Base-by-base conservation (phyloP, 2,888 invertebrate species). In the Diplazon laetatorius region DNA sequence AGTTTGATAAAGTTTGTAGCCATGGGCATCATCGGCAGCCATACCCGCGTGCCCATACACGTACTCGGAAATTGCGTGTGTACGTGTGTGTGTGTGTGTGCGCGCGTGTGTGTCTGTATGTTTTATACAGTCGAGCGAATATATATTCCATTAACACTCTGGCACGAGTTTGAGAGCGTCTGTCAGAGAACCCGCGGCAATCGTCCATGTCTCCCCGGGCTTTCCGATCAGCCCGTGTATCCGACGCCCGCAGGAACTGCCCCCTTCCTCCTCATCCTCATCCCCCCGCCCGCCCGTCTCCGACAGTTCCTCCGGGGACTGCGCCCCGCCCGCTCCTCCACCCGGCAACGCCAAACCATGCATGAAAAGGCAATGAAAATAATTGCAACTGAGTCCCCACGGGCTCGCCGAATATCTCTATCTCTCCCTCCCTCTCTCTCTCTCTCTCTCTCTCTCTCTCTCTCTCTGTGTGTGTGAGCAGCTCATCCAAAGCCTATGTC, bases 331-430 rank as follows among this genome's bases (percentile, higher is more conserved):
- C n/a, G 25, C 66, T 60, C 30, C 70, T 57, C 57, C 50, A 16
- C 44, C 14, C 73, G 35, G 62, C 71, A 63, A 57, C 68, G 62
- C 68, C 75, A 69, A 79, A 79, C 78, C 75, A 79, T 69, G 75
- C 78, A 79, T 75, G 75, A 79, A 79, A 79, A 79, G 75, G 75
- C 78, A 79, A 79, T 79, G 78, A 79, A 79, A 79, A 75, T 79
- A 79, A 79, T 79, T 79, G 78, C 78, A 75, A 75, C 63, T 50
- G 72, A 76, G 72, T 75, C 78, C 63, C 75, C 22, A 30, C 71
- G 75, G 75, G 18, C 10, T 50, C 37, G 35, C 65, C 30, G 46
- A 16, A 46, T 63, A n/a, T n/a, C n/a, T n/a, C n/a, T n/a, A n/a
- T 42, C n/a, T 25, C 30, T 35, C 20, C 18, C 6, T 50, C 39